phyloP scores from a whole-genome alignment of 1,140 invertebrate genomes.

The Euura lappo region DNA sequence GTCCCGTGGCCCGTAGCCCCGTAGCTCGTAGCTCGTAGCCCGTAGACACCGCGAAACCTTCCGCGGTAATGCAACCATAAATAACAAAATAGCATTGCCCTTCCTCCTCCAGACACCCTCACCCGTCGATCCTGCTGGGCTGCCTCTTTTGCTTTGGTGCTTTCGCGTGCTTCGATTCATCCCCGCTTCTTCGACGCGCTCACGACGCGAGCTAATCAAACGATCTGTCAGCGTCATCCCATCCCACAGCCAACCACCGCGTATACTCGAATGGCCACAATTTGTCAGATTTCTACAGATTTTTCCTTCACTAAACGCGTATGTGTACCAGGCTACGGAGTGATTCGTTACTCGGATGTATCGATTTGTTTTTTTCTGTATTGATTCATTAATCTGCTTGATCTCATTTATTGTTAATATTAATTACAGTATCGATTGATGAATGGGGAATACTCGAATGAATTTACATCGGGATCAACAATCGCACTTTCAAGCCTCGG shows the following conservation, averaged over 20 bases:
- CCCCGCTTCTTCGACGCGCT: neutral
- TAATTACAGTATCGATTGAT: too few species aligned
- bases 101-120: neutral
- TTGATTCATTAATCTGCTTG: too few species aligned
- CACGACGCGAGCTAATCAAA: slow-evolving; percentile 10
- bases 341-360: too few species aligned
- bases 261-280: neutral
- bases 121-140: slow-evolving; percentile 14
- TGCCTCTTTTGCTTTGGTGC: neutral
- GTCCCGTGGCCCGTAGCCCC: slow-evolving; percentile 29
- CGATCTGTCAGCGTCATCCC: slow-evolving; percentile 10
- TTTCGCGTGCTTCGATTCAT: slow-evolving; percentile 14
- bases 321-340: too few species aligned
- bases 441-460: too few species aligned
- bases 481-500: too few species aligned
- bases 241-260: neutral
- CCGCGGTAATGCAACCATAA: slow-evolving; percentile 41
- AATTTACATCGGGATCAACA: too few species aligned
- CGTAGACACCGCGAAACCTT: neutral
- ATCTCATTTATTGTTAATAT: too few species aligned
- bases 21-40: neutral
- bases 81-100: slow-evolving; percentile 34
- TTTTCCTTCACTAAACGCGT: neutral
- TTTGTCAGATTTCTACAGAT: slow-evolving; percentile 7
- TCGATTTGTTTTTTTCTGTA: too few species aligned